A percentile compares a stretch with the other conserved stretches of the same genome.
phyloP scores from a whole-genome alignment of 2,113 vertebrate genomes.

The Dolichotis patagonum region DNA sequence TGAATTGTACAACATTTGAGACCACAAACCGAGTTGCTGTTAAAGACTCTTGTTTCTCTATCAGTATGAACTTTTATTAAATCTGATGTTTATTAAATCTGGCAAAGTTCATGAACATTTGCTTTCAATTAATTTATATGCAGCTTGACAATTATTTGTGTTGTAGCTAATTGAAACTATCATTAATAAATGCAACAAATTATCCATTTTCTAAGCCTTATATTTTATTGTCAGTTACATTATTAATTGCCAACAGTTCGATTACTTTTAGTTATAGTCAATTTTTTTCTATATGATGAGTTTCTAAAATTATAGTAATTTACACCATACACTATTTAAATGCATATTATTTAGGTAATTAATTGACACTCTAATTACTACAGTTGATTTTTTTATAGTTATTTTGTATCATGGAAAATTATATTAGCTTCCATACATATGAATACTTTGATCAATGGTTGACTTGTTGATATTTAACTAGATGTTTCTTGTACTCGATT shows the following conservation, averaged over 20 bases:
- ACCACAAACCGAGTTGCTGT: not conserved
- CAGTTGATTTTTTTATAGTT: not conserved
- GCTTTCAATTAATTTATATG: not conserved
- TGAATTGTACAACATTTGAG: not conserved
- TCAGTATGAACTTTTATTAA: conserved; percentile 20
- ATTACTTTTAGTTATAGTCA: conserved; percentile 9
- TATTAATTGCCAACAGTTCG: conserved; percentile 10
- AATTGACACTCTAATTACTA: not conserved
- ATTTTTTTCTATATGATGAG: not conserved
- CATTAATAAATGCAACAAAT: conserved; percentile 41
- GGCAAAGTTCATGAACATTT: not conserved
- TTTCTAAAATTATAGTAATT: conserved; percentile 22
- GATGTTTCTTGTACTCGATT: not conserved
- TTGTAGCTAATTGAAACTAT: conserved; percentile 1
- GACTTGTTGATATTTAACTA: not conserved
- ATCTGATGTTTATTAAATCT: not conserved
- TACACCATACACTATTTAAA: not conserved
- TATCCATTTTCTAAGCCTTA: not conserved
- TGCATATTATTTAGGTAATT: not conserved
- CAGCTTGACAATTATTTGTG: not conserved
- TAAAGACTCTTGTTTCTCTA: not conserved
- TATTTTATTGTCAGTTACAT: conserved; percentile 36
- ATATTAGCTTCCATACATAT: not conserved
- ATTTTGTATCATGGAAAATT: not conserved
- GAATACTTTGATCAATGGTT: not conserved